phyloP scores from a whole-genome alignment of 2,113 vertebrate species.

The Trinectes maculatus region DNA sequence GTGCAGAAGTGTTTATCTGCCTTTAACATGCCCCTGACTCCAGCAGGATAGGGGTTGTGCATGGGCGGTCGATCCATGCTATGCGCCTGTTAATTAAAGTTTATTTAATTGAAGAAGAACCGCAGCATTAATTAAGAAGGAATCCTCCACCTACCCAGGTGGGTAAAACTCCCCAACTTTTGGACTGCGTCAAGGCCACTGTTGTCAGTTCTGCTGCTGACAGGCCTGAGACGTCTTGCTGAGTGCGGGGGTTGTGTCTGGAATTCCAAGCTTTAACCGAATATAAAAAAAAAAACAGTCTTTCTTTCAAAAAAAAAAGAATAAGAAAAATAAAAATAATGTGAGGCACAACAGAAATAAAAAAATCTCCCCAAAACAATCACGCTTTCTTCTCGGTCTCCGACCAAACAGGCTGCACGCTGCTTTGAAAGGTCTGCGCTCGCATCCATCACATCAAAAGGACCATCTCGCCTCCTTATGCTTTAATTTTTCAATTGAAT shows the following conservation, averaged over 20 bases:
- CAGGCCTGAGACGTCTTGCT: slow-evolving; percentile 30
- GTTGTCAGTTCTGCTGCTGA: slow-evolving; percentile 24
- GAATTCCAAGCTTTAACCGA: slow-evolving; percentile 39
- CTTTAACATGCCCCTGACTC: slow-evolving; percentile 90
- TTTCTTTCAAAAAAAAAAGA: slow-evolving; percentile 23
- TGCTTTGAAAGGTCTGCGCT: slow-evolving; percentile 41
- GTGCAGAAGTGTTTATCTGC: slow-evolving; percentile 98
- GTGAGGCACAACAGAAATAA: slow-evolving; percentile 16
- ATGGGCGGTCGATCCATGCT: slow-evolving; percentile 92
- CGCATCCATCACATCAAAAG: slow-evolving; percentile 52
- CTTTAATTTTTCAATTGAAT: slow-evolving; percentile 41
- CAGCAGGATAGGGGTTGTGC: slow-evolving; percentile 63
- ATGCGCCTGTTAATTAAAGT: slow-evolving; percentile 98
- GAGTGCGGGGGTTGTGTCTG: slow-evolving; percentile 35
- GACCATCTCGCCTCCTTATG: slow-evolving; percentile 18
- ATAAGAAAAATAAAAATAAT: slow-evolving; percentile 24
- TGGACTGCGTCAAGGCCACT: slow-evolving; percentile 5
- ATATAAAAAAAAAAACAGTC: slow-evolving; percentile 51
- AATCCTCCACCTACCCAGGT: slow-evolving; percentile 73
- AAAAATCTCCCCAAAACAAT: slow-evolving; percentile 46
- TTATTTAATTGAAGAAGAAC: slow-evolving; percentile 97
- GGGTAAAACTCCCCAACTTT: slow-evolving; percentile 48
- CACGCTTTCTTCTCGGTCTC: slow-evolving; percentile 27
- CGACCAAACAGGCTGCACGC: slow-evolving; percentile 30
- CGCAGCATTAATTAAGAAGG: slow-evolving; percentile 93